Conservation (phyloP, 2,797 vertebrate genomes). For the Zalophus californianus region DNA sequence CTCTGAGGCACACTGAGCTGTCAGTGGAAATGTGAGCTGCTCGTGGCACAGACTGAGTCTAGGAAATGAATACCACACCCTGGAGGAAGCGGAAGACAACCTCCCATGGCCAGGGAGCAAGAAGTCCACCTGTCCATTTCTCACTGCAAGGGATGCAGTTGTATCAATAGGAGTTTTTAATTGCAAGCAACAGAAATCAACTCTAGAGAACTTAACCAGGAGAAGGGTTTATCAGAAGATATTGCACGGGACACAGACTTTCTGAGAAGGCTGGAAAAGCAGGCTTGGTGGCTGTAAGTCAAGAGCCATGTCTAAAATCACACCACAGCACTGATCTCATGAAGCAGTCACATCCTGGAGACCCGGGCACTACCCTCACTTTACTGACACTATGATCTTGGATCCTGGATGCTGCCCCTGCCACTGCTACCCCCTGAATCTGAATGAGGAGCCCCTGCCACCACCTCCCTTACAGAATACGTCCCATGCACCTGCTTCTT, state of each 20-base stretch:
- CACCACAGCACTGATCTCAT: rapidly evolving
- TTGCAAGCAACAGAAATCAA: background rate
- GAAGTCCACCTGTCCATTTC: background rate
- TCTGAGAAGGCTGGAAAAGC: background rate
- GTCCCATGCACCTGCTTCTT: background rate
- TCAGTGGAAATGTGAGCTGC: background rate
- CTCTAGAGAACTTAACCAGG: background rate
- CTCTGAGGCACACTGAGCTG: background rate
- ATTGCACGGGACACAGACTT: background rate
- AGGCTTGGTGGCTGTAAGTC: background rate
- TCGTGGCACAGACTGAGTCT: background rate
- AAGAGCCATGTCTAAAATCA: background rate
- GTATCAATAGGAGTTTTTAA: background rate
- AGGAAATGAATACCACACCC: background rate
- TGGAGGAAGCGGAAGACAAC: background rate
- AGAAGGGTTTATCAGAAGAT: background rate
- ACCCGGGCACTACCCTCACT: background rate
- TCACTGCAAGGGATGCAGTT: background rate
- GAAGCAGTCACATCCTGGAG: background rate
- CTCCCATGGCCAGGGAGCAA: too few species aligned
- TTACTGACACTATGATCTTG: background rate
- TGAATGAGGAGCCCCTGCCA: background rate
- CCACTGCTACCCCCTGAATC: background rate
- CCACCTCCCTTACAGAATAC: background rate
- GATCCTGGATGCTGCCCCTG: background rate